These are phyloP conservation scores for Venustaconcha ellipsiformis DNA, from an alignment of 1,140 invertebrate genomes.

Conservation along the genomic window DNA sequence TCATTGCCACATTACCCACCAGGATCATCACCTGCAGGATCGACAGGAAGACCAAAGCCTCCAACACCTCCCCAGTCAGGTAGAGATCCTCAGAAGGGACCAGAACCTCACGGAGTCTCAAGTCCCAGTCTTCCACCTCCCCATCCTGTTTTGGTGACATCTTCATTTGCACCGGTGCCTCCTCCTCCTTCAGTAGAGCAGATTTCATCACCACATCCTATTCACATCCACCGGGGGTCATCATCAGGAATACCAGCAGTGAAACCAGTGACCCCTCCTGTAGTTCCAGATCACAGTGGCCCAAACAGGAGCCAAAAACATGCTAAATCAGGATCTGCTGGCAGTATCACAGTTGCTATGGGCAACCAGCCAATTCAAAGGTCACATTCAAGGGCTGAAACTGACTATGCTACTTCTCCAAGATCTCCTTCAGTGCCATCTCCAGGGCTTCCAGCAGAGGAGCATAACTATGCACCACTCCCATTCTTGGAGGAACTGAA, in stretches of 20 bases:
- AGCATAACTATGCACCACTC: conserved; percentile 31
- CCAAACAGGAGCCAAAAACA: conserved; percentile 33
- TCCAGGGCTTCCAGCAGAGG: conserved; percentile 21
- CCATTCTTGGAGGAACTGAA: conserved; percentile 44
- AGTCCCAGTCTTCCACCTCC: conserved; percentile 3
- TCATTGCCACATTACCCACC: conserved; percentile 28
- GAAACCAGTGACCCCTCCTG: conserved; percentile 20
- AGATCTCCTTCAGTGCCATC: conserved; percentile 13
- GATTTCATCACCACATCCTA: conserved; percentile 9
- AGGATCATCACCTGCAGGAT: conserved; percentile 6
- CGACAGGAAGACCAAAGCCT: conserved; percentile 11
- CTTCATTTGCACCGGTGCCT: conserved; percentile 3
- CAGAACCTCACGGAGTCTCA: background rate
- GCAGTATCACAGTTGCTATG: conserved; percentile 29
- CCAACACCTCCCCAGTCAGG: conserved; percentile 13
- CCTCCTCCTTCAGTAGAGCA: conserved; percentile 31
- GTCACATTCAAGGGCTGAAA: conserved; percentile 10
- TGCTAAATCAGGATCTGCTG: conserved; percentile 14
- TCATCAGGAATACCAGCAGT: conserved; percentile 1
- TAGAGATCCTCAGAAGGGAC: background rate
- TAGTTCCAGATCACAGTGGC: conserved; percentile 23
- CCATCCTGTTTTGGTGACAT: conserved; percentile 4
- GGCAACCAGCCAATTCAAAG: conserved; percentile 29
- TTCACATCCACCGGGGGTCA: conserved; percentile 7
- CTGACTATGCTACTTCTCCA: conserved; percentile 23